These are phyloP conservation scores for Calephelis nemesis DNA, from an alignment of 1,140 invertebrate species.

Conservation along the genomic window DNA sequence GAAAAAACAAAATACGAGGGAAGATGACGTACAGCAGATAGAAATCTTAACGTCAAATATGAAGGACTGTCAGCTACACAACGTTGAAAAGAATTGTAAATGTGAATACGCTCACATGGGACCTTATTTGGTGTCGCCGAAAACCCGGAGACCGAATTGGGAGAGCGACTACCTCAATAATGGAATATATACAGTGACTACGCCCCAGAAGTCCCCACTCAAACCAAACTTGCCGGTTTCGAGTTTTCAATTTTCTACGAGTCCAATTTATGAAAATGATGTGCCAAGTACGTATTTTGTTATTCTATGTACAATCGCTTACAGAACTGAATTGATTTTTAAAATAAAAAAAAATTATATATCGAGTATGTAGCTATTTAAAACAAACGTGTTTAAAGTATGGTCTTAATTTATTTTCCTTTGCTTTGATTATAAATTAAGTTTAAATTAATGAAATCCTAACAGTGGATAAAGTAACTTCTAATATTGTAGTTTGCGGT, in stretches of 20 bases:
- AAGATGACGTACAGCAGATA: slow-evolving; percentile 70
- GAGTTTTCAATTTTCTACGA: slow-evolving; percentile 69
- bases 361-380: too few relatives aligned
- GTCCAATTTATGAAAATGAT: slow-evolving; percentile 74
- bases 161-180: slow-evolving; percentile 64
- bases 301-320: background rate
- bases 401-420: too few relatives aligned
- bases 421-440: background rate
- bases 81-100: slow-evolving; percentile 66
- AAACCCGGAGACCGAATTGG: slow-evolving; percentile 60
- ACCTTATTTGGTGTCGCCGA: slow-evolving; percentile 63
- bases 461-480: too few relatives aligned
- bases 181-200: slow-evolving; percentile 67
- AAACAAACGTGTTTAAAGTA: too few relatives aligned
- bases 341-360: background rate
- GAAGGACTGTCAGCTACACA: slow-evolving; percentile 69
- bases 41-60: slow-evolving; percentile 68
- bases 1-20: slow-evolving; percentile 66
- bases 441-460: too few relatives aligned
- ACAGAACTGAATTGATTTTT: slow-evolving; percentile 5
- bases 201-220: slow-evolving; percentile 59
- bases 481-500: too few relatives aligned
- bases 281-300: slow-evolving; percentile 43
- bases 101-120: slow-evolving; percentile 72
- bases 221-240: slow-evolving; percentile 58